These are phyloP conservation scores for Felis catus DNA, from an alignment of 2,113 vertebrate genomes.

Conservation along the genomic window DNA sequence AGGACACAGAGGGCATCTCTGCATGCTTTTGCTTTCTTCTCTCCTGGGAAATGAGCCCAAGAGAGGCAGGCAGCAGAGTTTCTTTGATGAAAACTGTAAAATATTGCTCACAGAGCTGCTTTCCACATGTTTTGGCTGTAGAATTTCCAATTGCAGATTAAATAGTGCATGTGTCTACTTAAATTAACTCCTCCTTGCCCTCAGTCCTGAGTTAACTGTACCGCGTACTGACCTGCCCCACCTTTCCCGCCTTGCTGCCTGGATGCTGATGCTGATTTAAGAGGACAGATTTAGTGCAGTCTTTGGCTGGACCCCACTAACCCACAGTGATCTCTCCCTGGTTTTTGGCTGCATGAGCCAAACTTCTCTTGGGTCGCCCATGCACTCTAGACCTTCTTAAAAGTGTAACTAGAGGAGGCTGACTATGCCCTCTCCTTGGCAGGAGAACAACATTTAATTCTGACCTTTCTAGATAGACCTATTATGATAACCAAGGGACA, in stretches of 20 bases:
- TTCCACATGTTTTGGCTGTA: constrained; percentile 60
- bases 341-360: neutral
- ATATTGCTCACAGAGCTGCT: constrained; percentile 41
- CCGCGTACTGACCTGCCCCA: neutral
- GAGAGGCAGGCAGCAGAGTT: constrained; percentile 63
- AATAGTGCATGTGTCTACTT: constrained; percentile 48
- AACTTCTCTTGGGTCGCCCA: neutral
- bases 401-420: neutral
- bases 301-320: neutral
- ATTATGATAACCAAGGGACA: neutral
- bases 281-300: neutral
- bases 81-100: constrained; percentile 75
- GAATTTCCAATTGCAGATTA: constrained; percentile 51
- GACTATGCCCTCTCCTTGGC: neutral
- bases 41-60: constrained; percentile 34
- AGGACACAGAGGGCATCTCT: neutral
- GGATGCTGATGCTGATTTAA: neutral
- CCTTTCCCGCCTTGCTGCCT: neutral
- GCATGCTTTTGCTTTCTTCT: constrained; percentile 53
- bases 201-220: neutral
- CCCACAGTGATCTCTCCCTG: neutral
- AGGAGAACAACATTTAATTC: constrained; percentile 34
- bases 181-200: constrained; percentile 51
- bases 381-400: neutral
- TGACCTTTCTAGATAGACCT: constrained; percentile 23